Evolutionary conservation across 2,888 invertebrate species (phyloP).

Genomic region (Chrysopilus asiliformis): DNA sequence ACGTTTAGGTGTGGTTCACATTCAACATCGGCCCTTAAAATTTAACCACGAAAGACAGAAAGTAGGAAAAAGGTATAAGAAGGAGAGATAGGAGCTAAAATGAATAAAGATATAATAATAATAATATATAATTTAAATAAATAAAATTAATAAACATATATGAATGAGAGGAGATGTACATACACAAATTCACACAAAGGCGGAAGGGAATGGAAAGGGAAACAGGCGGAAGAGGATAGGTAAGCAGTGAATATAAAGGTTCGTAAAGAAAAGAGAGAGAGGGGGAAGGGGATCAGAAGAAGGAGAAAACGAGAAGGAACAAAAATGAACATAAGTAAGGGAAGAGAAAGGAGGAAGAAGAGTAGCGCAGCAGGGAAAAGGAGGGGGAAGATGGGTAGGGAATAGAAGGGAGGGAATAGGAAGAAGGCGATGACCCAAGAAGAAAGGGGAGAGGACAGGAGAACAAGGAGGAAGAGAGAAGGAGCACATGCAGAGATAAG

Average conservation of each 20-base stretch:
- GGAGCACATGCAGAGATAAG: not conserved
- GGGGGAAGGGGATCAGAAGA: not conserved
- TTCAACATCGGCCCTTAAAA: too few species aligned
- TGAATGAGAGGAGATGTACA: not conserved
- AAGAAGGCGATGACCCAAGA: not conserved
- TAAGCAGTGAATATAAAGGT: not conserved
- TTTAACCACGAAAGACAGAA: too few species aligned
- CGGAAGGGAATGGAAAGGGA: constrained; percentile 2
- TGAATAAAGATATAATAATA: too few species aligned
- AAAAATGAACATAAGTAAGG: not conserved
- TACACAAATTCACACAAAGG: not conserved
- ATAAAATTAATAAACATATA: not conserved
- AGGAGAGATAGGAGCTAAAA: too few species aligned
- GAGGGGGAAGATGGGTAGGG: not conserved
- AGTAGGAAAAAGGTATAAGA: too few species aligned
- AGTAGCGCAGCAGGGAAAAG: not conserved
- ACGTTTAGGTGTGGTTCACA: too few species aligned
- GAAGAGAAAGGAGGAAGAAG: not conserved
- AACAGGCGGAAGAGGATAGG: not conserved
- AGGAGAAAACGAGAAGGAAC: too few species aligned
- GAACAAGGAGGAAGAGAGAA: not conserved
- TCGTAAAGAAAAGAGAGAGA: not conserved
- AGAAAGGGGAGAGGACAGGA: not conserved
- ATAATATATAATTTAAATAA: too few species aligned
- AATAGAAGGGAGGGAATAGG: not conserved